Evolutionary conservation across 2,888 invertebrate genomes (phyloP), one percentile per base, ranked within the genome.

Genomic region (Chloroclystis v-ata): DNA sequence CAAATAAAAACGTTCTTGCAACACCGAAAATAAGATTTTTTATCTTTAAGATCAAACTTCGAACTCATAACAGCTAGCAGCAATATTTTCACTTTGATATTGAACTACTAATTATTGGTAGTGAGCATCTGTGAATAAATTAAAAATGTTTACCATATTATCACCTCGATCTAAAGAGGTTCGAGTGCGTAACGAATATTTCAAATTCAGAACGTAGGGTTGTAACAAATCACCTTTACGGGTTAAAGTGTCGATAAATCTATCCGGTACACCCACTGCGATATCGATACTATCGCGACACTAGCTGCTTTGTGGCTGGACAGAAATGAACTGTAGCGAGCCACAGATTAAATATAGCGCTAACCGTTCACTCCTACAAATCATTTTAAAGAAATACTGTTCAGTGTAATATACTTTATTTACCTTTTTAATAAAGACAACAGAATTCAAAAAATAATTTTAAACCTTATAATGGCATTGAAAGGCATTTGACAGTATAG

Each of bases 171-270:
- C 50, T 51, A 47, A 50, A 46, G 39, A 43, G 42, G 48, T 52
- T 50, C 20, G 38, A 54, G 56, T 47, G 54, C 55, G 56, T 59
- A 63, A 61, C 52, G 53, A 61, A 59, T 49, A 50, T 66, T 65
- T 65, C 59, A 62, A 61, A 60, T 58, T 60, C 54, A 54, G 46
- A 61, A 60, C 55, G 64, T 65, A 53, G 66, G 66, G 70, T 64
- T 63, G 66, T 77, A 75, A 80, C 80, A 77, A 82, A 81, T 80
- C 76, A 79, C 78, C 76, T 72, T 75, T 78, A 73, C 72, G 72
- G 78, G 70, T 70, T 69, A 77, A 76, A 69, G 69, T 71, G 73
- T 70, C 75, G 71, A 78, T 81, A 81, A 81, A 81, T 82, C 78
- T 75, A 71, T 66, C 67, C 63, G 67, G 69, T 80, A 74, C 80